Base-by-base conservation (phyloP, 2,113 vertebrate species). In the Pionites leucogaster region DNA sequence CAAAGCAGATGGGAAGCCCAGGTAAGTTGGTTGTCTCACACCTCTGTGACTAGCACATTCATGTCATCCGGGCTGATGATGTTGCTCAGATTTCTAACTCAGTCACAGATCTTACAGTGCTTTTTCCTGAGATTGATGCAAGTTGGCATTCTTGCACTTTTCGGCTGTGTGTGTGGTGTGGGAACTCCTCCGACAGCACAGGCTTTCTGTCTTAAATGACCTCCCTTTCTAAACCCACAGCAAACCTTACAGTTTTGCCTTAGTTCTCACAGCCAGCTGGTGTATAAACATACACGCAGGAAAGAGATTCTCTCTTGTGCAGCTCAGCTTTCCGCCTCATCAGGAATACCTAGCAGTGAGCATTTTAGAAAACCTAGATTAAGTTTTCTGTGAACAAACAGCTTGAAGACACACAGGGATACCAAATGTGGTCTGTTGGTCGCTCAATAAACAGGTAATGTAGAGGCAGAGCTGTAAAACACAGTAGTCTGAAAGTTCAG, bases 21-120 rank as follows among this genome's bases (percentile, higher is more conserved):
- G 47, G 41, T 19, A 53, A 53, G 47, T n/a, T 0, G 2, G 35
- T 41, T 0, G 1, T 63, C n/a, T 77, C 31, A 4, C 31, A 14
- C 17, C 55, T 77, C 17, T 49, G 63, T 55, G 41, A 35, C 41
- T 42, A 41, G n/a, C 3, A 6, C 3, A 9, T 77, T 78, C 41
- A 8, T 63, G 25, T 49, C 49, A 35, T 31, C 31, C 17, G 10
- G 31, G 31, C 57, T 49, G 64, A 22, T 70, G 25, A 18, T 57
- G 63, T 42, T 63, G 35, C n/a, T 70, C 35, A 41, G 20, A 57
- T 77, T 52, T 64, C 37, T 71, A 18, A 41, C 37, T 69, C 1
- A 0, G 25, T 71, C 31, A 57, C 52, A 64, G 33, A n/a, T 13
- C 16, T 64, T n/a, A 35, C 37, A 29, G 9, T n/a, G 13, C 25